Evolutionary conservation across 1,140 invertebrate genomes (phyloP), one percentile per base, ranked within the genome.

Genomic region (Zaprionus ornatus): DNA sequence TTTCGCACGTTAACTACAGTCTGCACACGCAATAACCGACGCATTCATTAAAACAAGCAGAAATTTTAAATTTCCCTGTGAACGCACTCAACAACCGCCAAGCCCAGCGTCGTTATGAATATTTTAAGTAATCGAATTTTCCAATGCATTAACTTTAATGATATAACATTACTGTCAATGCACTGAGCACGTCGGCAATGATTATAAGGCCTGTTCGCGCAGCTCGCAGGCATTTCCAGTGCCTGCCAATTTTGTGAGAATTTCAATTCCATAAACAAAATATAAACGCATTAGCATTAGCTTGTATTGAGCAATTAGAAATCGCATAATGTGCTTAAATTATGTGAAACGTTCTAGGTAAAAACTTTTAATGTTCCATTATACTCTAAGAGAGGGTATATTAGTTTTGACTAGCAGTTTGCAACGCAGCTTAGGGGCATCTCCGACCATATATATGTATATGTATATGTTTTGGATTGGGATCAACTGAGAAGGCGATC

Each of bases 91-190:
- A 17, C 2, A 9, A 19, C n/a, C 10, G 71, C 56, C 79, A 79
- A 86, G 79, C 77, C 76, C 66, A 69, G 75, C 42, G 23, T 65
- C 60, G 60, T 80, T 75, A 62, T 82, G 69, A 75, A 86, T 71
- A 86, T 77, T 71, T 60, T 74, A 60, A 74, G 72, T 86, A 82
- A 86, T 86, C 76, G 72, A 86, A 86, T 86, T 86, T 86, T 86
- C 79, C 74, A 86, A 68, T 77, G 82, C 79, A 86, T 86, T 86
- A 86, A 79, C 61, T 74, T 82, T 86, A 86, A 82, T 86, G 82
- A 62, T 66, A 74, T 71, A 48, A 56, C 56, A 75, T 68, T 50
- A 57, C 29, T 55, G 35, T 52, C 63, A 64, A 54, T 40, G 50
- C 62, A 64, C 15, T 23, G 64, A 29, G 19, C 19, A 27, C 69